Conservation (phyloP, 2,113 vertebrate genomes). For the Nannospalax galili region DNA sequence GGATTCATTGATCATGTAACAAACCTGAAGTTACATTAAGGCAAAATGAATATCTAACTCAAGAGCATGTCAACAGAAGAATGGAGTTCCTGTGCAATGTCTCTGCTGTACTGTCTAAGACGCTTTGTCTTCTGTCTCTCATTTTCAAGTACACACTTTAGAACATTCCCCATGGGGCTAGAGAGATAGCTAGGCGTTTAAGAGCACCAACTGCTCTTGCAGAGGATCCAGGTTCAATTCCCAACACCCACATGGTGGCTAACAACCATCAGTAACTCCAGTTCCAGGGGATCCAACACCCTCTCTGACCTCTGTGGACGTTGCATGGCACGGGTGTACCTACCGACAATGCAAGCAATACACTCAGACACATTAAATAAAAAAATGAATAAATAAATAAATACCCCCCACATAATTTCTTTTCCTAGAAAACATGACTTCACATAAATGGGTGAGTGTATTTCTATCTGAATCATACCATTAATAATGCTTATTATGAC, state of each 20-base stretch:
- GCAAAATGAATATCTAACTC: not conserved
- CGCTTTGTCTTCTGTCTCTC: not conserved
- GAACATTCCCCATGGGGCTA: too few relatives aligned
- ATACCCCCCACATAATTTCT: not conserved
- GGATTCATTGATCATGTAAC: not conserved
- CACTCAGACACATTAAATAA: too few relatives aligned
- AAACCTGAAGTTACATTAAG: not conserved
- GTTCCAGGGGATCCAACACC: too few relatives aligned
- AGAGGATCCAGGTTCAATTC: too few relatives aligned
- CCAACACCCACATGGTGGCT: too few relatives aligned
- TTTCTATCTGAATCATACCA: not conserved
- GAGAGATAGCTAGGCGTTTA: too few relatives aligned
- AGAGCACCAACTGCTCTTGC: too few relatives aligned
- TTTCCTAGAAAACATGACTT: conserved; percentile 2
- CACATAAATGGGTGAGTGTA: not conserved
- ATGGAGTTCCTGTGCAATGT: not conserved
- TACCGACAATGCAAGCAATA: too few relatives aligned
- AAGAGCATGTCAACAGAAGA: not conserved
- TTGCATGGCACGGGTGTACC: too few relatives aligned
- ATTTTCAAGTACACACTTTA: not conserved
- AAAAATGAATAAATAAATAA: too few relatives aligned
- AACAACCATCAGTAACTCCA: too few relatives aligned
- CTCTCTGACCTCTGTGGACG: too few relatives aligned
- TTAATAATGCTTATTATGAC: not conserved
- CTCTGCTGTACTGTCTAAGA: not conserved